phyloP scores from a whole-genome alignment of 2,888 invertebrate genomes.

The Napeogenes inachia region DNA sequence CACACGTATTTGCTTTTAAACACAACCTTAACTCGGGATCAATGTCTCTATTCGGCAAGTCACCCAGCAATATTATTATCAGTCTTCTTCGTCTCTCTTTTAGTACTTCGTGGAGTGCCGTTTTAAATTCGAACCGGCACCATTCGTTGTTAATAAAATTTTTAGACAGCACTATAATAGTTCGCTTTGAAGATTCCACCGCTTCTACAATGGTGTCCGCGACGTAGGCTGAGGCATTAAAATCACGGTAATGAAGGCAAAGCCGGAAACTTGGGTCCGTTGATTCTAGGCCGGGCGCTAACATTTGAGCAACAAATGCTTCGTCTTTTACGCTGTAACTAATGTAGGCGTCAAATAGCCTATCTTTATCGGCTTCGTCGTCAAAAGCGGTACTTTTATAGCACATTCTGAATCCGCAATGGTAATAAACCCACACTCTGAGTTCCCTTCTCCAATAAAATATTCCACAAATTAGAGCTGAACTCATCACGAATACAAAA shows the following conservation, averaged over 20 bases:
- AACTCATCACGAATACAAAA: slow-evolving; percentile 86
- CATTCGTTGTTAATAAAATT: slow-evolving; percentile 97
- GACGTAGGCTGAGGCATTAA: slow-evolving; percentile 91
- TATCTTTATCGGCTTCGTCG: slow-evolving; percentile 88
- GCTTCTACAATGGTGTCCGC: slow-evolving; percentile 95
- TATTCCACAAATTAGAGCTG: slow-evolving; percentile 85
- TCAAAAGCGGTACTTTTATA: slow-evolving; percentile 89
- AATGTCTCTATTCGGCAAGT: slow-evolving; percentile 91
- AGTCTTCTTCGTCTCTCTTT: slow-evolving; percentile 91
- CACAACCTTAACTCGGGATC: slow-evolving; percentile 94
- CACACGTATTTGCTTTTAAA: slow-evolving; percentile 92
- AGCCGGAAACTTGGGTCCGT: slow-evolving; percentile 89
- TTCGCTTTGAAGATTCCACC: slow-evolving; percentile 92
- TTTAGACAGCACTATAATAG: slow-evolving; percentile 92
- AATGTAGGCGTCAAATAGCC: slow-evolving; percentile 96
- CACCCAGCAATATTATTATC: slow-evolving; percentile 93
- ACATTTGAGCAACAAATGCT: slow-evolving; percentile 91
- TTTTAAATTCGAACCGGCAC: slow-evolving; percentile 96
- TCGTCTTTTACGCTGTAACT: slow-evolving; percentile 96
- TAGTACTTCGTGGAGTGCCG: slow-evolving; percentile 92
- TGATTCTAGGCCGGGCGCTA: slow-evolving; percentile 91
- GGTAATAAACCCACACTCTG: slow-evolving; percentile 90
- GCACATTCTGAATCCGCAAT: slow-evolving; percentile 91
- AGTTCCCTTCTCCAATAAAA: slow-evolving; percentile 90
- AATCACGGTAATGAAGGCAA: slow-evolving; percentile 94